Conservation (phyloP, 23 tunicate genomes). For the Ascidia mentula region DNA sequence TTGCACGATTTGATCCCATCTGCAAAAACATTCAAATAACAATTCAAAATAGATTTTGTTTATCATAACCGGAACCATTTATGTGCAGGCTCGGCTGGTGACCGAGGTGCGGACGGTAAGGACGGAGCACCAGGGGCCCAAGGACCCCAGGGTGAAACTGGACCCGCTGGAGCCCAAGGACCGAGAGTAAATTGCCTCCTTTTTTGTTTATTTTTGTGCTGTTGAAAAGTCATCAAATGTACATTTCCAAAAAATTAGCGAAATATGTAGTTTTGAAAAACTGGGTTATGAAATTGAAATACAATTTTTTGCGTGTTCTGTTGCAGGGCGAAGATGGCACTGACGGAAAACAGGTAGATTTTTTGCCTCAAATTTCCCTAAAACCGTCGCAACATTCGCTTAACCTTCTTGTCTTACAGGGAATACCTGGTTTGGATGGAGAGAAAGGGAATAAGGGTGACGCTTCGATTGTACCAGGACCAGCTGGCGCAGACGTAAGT, state of each 20-base stretch:
- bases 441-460: neutral
- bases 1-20: no score
- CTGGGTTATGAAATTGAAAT: no score
- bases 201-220: neutral
- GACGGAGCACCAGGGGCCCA: neutral
- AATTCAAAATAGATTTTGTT: no score
- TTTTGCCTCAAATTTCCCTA: neutral
- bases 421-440: neutral
- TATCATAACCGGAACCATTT: no score
- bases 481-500: neutral
- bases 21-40: no score
- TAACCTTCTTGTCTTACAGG: neutral
- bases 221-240: neutral
- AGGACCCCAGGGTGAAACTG: neutral
- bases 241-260: neutral
- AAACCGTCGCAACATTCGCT: neutral
- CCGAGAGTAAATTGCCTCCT: neutral
- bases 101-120: neutral
- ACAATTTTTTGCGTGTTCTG: neutral
- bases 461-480: neutral
- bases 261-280: neutral
- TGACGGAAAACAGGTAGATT: neutral
- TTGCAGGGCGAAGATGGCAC: neutral
- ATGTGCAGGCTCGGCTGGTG: neutral
- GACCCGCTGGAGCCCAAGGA: neutral